Conservation (phyloP, 1,140 invertebrate genomes). For the Bombus superbus region DNA sequence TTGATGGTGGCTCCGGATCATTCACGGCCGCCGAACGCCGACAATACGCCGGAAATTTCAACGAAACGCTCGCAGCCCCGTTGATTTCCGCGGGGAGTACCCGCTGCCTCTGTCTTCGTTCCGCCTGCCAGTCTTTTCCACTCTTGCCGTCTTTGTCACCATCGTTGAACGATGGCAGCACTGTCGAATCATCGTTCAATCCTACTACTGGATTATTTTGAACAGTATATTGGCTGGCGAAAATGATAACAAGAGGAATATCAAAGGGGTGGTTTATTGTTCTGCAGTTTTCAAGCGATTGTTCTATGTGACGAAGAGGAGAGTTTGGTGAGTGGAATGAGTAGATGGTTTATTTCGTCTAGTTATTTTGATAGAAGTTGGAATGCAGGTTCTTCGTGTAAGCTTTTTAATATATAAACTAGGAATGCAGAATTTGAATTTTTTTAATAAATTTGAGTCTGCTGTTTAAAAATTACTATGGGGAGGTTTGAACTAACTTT, state of each 20-base stretch:
- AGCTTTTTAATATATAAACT: too few relatives aligned
- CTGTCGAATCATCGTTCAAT: constrained; percentile 43
- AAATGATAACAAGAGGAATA: background rate
- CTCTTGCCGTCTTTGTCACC: constrained; percentile 1
- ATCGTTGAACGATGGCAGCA: constrained; percentile 29
- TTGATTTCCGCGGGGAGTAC: constrained; percentile 77
- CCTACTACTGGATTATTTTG: constrained; percentile 29
- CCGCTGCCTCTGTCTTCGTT: constrained; percentile 15
- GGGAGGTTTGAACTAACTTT: background rate
- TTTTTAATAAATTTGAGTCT: background rate
- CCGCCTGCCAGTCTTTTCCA: background rate
- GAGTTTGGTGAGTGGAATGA: background rate
- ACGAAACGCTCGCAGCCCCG: constrained; percentile 66
- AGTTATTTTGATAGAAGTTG: background rate
- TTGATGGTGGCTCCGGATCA: constrained; percentile 62
- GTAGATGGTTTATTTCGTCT: background rate
- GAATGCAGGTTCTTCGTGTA: background rate
- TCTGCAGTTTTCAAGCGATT: background rate
- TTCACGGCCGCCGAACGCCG: constrained; percentile 62
- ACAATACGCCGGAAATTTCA: constrained; percentile 76
- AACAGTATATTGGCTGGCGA: background rate
- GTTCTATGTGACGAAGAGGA: background rate
- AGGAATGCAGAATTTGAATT: too few relatives aligned
- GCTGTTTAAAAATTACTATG: too few relatives aligned
- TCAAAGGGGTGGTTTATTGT: background rate